Base-by-base conservation (phyloP, 1,140 invertebrate genomes). In the Eumaeus atala region DNA sequence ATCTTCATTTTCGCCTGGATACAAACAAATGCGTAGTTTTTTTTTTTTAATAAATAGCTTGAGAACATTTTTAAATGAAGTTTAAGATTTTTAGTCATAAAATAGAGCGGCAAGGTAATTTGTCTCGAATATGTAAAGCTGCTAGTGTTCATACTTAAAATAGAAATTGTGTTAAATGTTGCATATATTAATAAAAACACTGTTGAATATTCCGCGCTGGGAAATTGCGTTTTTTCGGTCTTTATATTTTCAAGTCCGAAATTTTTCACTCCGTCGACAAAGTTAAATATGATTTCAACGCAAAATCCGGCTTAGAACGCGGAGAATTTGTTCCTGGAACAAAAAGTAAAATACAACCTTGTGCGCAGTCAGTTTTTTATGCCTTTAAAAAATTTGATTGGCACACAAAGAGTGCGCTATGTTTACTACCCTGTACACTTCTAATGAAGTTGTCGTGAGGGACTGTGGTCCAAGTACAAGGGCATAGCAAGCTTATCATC, bases 401-500 rank as follows among this genome's bases (percentile, higher is more conserved):
- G 66, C 54, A 55, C 54, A 72, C 70, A 70, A 74, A 72, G 64
- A 58, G 54, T 16, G 40, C 47, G 35, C 58, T 40, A 54, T 59
- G 51, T 59, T 64, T 64, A 55, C 58, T 54, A 49, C 37, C 52
- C 54, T 35, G 18, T 37, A 28, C 57, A 58, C 17, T 66, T 64
- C 66, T 75, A 75, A 75, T 75, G 67, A 72, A 75, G 67, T 72
- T 72, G 62, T 66, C 59, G 60, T 34, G 40, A 55, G 49, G 35
- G 47, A 3, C 12, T 16, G 40, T 38, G 48, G 40, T 58, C 36
- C 50, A 40, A 54, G 48, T n/a, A n/a, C 18, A 12, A 51, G 17
- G 18, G 4, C 17, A 5, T 40, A 37, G 2, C 9, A 11, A 8
- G 38, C 38, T 28, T 28, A 2, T 6, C 6, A 28, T 28, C 6